phyloP scores from a whole-genome alignment of 2,113 vertebrate species.

The Oreochromis niloticus region DNA sequence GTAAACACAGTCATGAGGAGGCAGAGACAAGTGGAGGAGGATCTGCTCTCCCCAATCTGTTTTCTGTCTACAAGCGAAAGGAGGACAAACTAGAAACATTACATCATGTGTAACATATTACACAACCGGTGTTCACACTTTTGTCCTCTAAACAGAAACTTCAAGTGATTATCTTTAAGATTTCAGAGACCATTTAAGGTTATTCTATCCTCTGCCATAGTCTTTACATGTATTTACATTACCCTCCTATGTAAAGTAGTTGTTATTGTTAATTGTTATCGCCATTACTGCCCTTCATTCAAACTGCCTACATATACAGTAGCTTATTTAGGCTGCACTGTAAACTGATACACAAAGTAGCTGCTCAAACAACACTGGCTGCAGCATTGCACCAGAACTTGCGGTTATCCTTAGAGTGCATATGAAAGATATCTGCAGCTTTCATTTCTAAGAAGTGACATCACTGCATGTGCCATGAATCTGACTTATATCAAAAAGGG shows the following conservation, averaged over 20 bases:
- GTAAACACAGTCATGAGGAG: constrained; percentile 61
- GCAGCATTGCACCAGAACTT: not conserved
- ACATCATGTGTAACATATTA: not conserved
- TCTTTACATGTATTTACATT: not conserved
- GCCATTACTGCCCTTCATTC: not conserved
- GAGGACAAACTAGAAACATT: not conserved
- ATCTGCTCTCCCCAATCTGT: constrained; percentile 12
- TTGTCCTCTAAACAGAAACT: not conserved
- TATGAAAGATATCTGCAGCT: not conserved
- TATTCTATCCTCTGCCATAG: not conserved
- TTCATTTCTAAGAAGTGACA: not conserved
- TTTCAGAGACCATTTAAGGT: not conserved
- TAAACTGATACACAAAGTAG: not conserved
- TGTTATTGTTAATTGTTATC: not conserved
- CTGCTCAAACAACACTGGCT: not conserved
- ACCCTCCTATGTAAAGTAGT: not conserved
- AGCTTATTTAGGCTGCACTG: not conserved
- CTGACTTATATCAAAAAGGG: not conserved
- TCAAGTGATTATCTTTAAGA: not conserved
- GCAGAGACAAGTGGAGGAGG: constrained; percentile 36
- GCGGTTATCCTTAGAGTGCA: not conserved
- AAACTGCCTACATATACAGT: not conserved
- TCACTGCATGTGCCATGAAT: not conserved
- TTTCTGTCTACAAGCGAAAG: not conserved
- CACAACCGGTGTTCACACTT: not conserved